Percentiles rank a stretch among this genome's conserved stretches.
These are phyloP conservation scores for Lepus oiostolus DNA, from an alignment of 2,797 vertebrate genomes.

Conservation along the genomic window DNA sequence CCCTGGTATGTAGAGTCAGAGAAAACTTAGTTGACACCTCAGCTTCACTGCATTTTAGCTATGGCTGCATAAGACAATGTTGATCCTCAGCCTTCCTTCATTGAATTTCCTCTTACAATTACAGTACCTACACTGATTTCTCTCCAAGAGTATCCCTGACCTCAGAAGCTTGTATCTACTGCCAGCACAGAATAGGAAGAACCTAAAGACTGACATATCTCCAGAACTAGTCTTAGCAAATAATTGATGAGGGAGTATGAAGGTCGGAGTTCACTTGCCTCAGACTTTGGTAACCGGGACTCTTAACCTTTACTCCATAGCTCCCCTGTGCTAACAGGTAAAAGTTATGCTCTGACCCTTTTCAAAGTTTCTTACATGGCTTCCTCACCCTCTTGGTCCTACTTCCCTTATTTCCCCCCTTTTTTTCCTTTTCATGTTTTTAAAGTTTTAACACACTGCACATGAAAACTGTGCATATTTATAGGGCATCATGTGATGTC, in stretches of 20 bases:
- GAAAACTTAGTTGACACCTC: not conserved
- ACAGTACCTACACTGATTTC: not conserved
- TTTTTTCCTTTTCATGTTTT: not conserved
- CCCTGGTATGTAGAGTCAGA: not conserved
- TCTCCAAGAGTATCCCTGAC: not conserved
- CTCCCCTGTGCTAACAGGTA: not conserved
- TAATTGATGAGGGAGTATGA: not conserved
- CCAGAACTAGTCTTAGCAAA: not conserved
- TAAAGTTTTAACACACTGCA: too few relatives aligned
- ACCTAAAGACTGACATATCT: not conserved
- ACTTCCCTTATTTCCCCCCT: not conserved
- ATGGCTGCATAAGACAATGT: rapidly evolving
- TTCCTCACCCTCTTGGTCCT: not conserved
- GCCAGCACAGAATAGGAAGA: not conserved
- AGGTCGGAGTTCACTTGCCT: not conserved
- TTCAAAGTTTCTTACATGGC: not conserved
- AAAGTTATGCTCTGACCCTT: not conserved
- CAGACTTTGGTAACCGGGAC: not conserved
- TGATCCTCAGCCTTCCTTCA: not conserved
- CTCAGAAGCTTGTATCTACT: not conserved
- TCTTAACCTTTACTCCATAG: not conserved
- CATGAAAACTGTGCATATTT: too few relatives aligned
- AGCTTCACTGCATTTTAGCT: not conserved
- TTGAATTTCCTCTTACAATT: not conserved
- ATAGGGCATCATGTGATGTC: too few relatives aligned